Conservation (phyloP, 2,888 invertebrate species). For the Heteromyza rotundicornis region DNA sequence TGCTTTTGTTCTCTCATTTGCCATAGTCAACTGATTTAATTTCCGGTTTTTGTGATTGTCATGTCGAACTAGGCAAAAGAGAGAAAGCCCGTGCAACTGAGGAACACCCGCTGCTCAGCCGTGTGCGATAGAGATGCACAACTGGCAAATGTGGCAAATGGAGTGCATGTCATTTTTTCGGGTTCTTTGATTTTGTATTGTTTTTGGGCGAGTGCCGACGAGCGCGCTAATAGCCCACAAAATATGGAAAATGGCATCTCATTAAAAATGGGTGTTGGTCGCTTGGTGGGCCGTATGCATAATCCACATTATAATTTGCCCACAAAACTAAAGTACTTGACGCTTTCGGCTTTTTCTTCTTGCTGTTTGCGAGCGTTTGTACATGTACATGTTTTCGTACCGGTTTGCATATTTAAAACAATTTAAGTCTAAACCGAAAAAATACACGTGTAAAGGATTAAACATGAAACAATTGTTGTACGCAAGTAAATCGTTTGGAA, state of each 20-base stretch:
- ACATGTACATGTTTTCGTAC: slow-evolving; percentile 1
- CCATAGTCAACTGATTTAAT: slow-evolving; percentile 47
- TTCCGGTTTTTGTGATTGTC: slow-evolving; percentile 32
- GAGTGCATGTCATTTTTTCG: not conserved
- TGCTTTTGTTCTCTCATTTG: too few relatives aligned
- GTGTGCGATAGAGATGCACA: not conserved
- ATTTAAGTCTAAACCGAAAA: not conserved
- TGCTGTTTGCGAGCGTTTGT: not conserved
- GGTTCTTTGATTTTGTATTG: not conserved
- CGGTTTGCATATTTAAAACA: too few relatives aligned
- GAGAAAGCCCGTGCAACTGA: not conserved
- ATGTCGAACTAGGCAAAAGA: not conserved
- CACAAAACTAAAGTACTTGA: too few relatives aligned
- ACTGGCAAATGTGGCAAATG: not conserved
- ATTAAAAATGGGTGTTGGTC: too few relatives aligned
- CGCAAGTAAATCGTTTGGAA: too few relatives aligned
- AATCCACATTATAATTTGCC: not conserved
- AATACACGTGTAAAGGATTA: slow-evolving; percentile 12
- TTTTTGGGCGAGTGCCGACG: not conserved
- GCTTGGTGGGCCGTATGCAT: not conserved
- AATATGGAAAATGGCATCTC: not conserved
- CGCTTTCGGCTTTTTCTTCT: not conserved
- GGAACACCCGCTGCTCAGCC: not conserved
- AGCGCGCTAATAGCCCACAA: not conserved
- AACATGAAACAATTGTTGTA: too few relatives aligned